Evolutionary conservation across 2,888 invertebrate genomes (phyloP), one percentile per base, ranked within the genome.

Genomic region (Subacronicta megacephala): DNA sequence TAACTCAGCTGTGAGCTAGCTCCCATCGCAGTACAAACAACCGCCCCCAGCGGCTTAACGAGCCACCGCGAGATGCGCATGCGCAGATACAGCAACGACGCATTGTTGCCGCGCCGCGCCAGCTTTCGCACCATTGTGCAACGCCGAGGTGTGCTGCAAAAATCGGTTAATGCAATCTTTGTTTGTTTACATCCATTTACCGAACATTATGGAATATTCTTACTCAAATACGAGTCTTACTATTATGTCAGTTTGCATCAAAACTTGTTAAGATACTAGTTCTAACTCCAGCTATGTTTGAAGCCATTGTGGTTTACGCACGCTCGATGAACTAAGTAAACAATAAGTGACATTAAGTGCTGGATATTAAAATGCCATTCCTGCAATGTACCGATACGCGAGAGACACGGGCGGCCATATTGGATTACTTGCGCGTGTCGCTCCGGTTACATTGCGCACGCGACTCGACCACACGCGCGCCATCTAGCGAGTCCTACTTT

Each of bases 61-160:
- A 92, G 93, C 93, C 91, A 89, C 93, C 84, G 92, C 81, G 84
- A 85, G 93, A 93, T 93, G 89, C 88, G 88, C 88, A 58, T 54
- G 85, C 87, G 85, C 87, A 75, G 94, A 93, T 93, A 91, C 77
- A 77, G 60, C 84, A 89, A 90, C 90, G 89, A 89, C 78, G 89
- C 88, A 93, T 93, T 93, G 93, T 93, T 91, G 87, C 87, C 82
- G 80, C 80, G 81, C 86, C 90, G 93, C 87, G 94, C 91, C 88
- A 93, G 89, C 91, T 93, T 94, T 94, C 94, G 91, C 94, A 86
- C 94, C 94, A 94, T 94, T 94, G 94, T 93, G 82, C 82, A 73
- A 66, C 66, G 38, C 57, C 53, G 75, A 87, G 89, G 89, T 90
- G 90, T 85, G 83, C 86, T 82, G 78, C 81, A 83, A 87, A 87